Base-by-base conservation (phyloP, 2,113 vertebrate genomes). In the Anoura caudifer region DNA sequence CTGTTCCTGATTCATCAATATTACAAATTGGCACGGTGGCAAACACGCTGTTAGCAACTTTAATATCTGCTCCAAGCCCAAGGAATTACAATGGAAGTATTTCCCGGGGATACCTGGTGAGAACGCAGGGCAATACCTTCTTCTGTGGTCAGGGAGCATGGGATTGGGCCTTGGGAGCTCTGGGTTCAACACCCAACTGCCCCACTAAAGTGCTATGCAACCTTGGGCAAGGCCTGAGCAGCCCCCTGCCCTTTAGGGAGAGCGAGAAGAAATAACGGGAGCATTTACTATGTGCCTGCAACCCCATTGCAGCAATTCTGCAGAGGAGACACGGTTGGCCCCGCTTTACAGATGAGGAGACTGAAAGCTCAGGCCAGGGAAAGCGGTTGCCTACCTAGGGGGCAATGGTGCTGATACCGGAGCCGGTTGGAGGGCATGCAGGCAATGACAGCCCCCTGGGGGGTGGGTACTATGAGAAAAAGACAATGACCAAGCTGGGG, bases 1-100 rank as follows among this genome's bases (percentile, higher is more conserved):
- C 1, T 0, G 92, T 89, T 93, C 87, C 80, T 41, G 90, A 94
- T 61, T 89, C 97, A 90, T 95, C 96, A 85, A 2, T 82, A 79
- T 92, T 96, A 92, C 84, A 88, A 72, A 52, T 59, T 1, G 14
- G 80, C 85, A 6, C 2, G 0, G 20, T 56, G 56, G 92, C 43
- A 41, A 33, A 45, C 52, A 5, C 81, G 56, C 90, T 59, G 72
- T 90, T 90, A 33, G 65, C 36, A 81, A 72, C 41, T 80, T 81
- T 24, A 80, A 59, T 52, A 84, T 90, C 80, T 86, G 91, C 84
- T 67, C 82, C 14, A 12, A 95, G 75, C 50, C 41, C 14, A 17
- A 96, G 41, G 76, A 94, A 92, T 90, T 36, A 75, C n/a, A 47
- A 11, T 47, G 33, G 76, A 65, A 24, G 54, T n/a, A 47, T 67